Percentiles rank a stretch among this genome's conserved stretches.
These are phyloP conservation scores for Drosophila pseudotalamancana DNA, from an alignment of 2,888 invertebrate species.

Conservation along the genomic window DNA sequence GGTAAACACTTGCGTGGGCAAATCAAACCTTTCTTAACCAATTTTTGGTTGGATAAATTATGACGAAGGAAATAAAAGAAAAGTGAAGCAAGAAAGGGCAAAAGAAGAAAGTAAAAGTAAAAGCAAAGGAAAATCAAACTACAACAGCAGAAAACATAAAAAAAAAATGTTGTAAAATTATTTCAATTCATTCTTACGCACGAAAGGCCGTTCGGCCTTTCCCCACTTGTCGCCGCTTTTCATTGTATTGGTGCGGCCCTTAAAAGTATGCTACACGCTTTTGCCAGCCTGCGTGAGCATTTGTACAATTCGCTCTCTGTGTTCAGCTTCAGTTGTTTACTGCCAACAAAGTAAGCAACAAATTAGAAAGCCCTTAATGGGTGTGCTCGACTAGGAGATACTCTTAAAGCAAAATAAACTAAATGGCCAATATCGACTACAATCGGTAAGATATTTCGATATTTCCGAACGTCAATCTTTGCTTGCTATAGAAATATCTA, in stretches of 20 bases:
- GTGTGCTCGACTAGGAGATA: too few species aligned
- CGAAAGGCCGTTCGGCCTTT: slow-evolving; percentile 56
- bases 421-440: too few species aligned
- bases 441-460: too few species aligned
- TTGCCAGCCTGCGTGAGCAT: slow-evolving; percentile 12
- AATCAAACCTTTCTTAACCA: slow-evolving; percentile 43
- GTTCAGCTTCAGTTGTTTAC: slow-evolving; percentile 53
- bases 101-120: slow-evolving; percentile 7
- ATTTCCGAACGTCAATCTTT: too few species aligned
- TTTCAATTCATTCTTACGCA: slow-evolving; percentile 74
- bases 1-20: neutral
- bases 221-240: slow-evolving; percentile 4
- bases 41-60: slow-evolving; percentile 66
- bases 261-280: slow-evolving; percentile 27
- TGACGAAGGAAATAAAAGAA: slow-evolving; percentile 23
- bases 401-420: too few species aligned
- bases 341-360: slow-evolving; percentile 25
- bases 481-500: too few species aligned
- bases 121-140: slow-evolving; percentile 58
- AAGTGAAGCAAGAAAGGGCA: slow-evolving; percentile 12
- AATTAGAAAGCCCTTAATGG: too few species aligned
- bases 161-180: slow-evolving; percentile 77
- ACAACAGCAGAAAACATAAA: slow-evolving; percentile 57
- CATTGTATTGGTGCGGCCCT: slow-evolving; percentile 30
- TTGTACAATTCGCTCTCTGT: slow-evolving; percentile 27